Percentiles rank a stretch among this genome's conserved stretches.
phyloP scores from a whole-genome alignment of 2,797 vertebrate species.

The Catostomus latipinnis region DNA sequence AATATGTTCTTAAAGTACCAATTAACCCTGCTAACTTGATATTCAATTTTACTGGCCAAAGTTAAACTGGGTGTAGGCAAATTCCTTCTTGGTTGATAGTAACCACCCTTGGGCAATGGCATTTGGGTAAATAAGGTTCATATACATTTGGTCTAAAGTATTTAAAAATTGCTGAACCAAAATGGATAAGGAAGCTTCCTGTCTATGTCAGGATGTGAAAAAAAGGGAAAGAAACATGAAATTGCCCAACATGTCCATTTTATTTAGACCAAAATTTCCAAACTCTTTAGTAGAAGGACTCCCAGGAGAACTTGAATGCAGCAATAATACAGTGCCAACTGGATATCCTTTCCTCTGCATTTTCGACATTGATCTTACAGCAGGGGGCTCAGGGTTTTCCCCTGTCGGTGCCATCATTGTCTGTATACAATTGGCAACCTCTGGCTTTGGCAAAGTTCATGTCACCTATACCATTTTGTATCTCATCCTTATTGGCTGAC shows the following conservation, averaged over 20 bases:
- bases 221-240: too few relatives aligned
- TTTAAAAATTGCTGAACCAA: too few relatives aligned
- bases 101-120: neutral
- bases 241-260: too few relatives aligned
- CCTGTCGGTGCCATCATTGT: constrained; percentile 18
- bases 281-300: neutral
- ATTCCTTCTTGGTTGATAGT: neutral
- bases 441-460: constrained; percentile 32
- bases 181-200: too few relatives aligned
- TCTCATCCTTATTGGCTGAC: constrained; percentile 31
- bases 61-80: too few relatives aligned
- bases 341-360: constrained; percentile 9
- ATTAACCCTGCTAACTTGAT: constrained; percentile 5
- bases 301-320: neutral
- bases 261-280: neutral
- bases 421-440: constrained; percentile 16
- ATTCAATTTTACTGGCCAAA: neutral
- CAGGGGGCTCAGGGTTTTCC: constrained; percentile 6
- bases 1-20: neutral
- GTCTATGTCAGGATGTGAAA: too few relatives aligned
- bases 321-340: constrained; percentile 12
- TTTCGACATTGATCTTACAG: constrained; percentile 23
- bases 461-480: constrained; percentile 43
- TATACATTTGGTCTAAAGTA: too few relatives aligned
- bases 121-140: too few relatives aligned